Conservation (phyloP, 2,797 vertebrate genomes). For the Telmatherina bonti region DNA sequence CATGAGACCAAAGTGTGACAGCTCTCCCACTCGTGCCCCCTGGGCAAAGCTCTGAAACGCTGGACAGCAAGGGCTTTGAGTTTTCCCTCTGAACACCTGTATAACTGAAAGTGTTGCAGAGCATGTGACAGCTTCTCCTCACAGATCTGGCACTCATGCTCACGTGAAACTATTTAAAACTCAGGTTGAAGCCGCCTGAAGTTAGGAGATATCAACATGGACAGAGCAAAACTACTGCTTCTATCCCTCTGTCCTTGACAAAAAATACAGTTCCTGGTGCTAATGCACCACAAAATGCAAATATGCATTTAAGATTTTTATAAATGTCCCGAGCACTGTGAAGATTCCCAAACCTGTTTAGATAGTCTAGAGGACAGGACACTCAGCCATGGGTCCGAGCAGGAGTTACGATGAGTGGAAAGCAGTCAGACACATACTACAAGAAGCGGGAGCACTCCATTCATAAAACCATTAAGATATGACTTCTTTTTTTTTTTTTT, state of each 20-base stretch:
- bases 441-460: conserved; percentile 25
- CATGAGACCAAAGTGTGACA: conserved; percentile 73
- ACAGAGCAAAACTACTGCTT: not conserved
- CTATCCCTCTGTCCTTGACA: not conserved
- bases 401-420: conserved; percentile 13
- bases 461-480: conserved; percentile 46
- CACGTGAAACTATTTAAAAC: conserved; percentile 26
- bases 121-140: conserved; percentile 38
- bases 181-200: not conserved
- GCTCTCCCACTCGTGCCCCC: conserved; percentile 45
- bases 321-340: not conserved
- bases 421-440: conserved; percentile 17
- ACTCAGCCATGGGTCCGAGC: conserved; percentile 12
- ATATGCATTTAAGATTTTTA: not conserved
- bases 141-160: conserved; percentile 32
- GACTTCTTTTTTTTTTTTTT: conserved; percentile 25
- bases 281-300: not conserved
- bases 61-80: conserved; percentile 24
- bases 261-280: not conserved
- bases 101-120: conserved; percentile 24
- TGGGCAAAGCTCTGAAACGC: conserved; percentile 46
- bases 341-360: not conserved
- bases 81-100: conserved; percentile 30
- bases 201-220: conserved; percentile 7
- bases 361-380: not conserved